Conservation (phyloP, 2,113 vertebrate genomes). For the Melanerpes aurifrons region DNA sequence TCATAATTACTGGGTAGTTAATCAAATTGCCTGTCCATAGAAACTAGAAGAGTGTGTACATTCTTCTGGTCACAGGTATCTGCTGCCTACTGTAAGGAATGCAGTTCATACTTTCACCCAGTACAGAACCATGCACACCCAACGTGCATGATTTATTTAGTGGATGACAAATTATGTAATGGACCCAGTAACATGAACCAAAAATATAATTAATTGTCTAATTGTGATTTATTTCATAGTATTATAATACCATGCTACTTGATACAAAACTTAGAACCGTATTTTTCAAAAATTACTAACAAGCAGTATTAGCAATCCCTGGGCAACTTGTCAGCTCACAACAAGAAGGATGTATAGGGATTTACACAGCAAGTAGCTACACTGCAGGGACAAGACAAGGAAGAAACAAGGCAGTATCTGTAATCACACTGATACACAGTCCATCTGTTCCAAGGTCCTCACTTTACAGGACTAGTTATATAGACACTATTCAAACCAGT, state of each 20-base stretch:
- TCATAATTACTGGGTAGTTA: constrained; percentile 37
- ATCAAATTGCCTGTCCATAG: not conserved
- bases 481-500: not conserved
- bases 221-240: not conserved
- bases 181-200: not conserved
- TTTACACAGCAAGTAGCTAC: not conserved
- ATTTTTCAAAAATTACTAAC: not conserved
- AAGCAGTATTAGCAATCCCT: not conserved
- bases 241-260: not conserved
- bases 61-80: not conserved
- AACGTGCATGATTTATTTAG: not conserved
- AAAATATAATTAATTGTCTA: not conserved
- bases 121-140: not conserved
- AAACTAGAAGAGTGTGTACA: not conserved
- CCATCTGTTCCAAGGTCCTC: not conserved
- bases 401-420: not conserved
- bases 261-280: not conserved
- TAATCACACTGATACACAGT: not conserved
- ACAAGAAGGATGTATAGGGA: not conserved
- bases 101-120: not conserved
- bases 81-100: not conserved
- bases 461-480: not conserved
- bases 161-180: not conserved
- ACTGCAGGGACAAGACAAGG: not conserved
- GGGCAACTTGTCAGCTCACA: not conserved